Evolutionary conservation across 1,140 invertebrate species (phyloP).

Genomic region (Octopus bimaculoides): DNA sequence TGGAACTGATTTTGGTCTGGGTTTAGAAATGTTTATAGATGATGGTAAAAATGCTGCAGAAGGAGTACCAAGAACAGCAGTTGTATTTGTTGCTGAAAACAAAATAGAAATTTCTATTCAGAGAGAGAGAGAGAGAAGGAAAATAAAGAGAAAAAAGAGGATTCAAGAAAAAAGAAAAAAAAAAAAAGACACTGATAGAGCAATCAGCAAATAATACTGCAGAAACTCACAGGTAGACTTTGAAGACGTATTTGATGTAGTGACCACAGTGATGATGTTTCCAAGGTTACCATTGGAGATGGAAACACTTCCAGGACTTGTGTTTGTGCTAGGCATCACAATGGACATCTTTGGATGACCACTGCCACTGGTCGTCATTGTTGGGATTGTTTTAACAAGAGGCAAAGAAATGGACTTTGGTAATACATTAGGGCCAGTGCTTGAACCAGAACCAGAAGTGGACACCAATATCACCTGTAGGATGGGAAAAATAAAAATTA

Average conservation of each 20-base stretch:
- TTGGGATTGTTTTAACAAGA: conserved; percentile 32
- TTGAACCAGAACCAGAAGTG: conserved; percentile 39
- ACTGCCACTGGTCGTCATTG: conserved; percentile 11
- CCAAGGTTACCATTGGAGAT: conserved; percentile 29
- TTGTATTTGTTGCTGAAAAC: conserved; percentile 31
- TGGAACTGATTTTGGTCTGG: conserved; percentile 42
- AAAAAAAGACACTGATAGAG: too few relatives aligned
- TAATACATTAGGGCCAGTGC: conserved; percentile 30
- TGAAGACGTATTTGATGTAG: conserved; percentile 32
- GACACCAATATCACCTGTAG: conserved; percentile 52
- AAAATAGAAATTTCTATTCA: not conserved
- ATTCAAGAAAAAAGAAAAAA: not conserved
- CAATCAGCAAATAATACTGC: not conserved
- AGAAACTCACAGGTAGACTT: conserved; percentile 24
- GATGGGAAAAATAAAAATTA: too few relatives aligned
- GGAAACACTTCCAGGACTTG: conserved; percentile 25
- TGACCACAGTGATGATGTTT: conserved; percentile 39
- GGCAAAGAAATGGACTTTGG: conserved; percentile 49
- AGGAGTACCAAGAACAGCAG: conserved; percentile 31
- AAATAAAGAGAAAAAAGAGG: not conserved
- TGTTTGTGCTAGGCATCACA: conserved; percentile 17
- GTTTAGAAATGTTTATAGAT: conserved; percentile 44
- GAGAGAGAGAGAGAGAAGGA: not conserved
- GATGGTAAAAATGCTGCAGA: conserved; percentile 43
- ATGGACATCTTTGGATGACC: conserved; percentile 29